These are phyloP conservation scores for Synergus itoensis DNA, from an alignment of 2,888 invertebrate species.

Conservation along the genomic window DNA sequence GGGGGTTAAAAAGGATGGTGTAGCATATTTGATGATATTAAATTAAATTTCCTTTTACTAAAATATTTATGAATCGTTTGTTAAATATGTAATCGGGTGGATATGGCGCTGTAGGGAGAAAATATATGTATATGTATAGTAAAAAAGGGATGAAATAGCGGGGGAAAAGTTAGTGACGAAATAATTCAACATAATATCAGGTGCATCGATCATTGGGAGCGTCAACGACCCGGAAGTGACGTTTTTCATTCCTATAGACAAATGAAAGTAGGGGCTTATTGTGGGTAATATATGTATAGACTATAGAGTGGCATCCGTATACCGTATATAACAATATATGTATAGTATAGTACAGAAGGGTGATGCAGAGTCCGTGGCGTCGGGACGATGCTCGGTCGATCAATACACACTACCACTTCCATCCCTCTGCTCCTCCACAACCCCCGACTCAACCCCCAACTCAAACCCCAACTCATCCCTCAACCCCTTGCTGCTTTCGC, in stretches of 20 bases:
- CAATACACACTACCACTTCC: constrained; percentile 71
- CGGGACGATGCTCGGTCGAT: constrained; percentile 65
- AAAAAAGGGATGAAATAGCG: neutral
- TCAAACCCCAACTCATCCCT: constrained; percentile 48
- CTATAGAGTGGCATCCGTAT: neutral
- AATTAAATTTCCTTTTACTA: neutral
- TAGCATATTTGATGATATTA: no score
- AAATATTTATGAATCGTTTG: neutral
- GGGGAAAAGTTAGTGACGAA: neutral
- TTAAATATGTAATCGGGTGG: neutral
- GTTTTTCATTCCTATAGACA: constrained; percentile 8
- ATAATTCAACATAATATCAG: constrained; percentile 8
- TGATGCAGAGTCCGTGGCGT: constrained; percentile 58
- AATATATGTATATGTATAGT: neutral
- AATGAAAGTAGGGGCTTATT: constrained; percentile 5
- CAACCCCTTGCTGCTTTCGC: constrained; percentile 38
- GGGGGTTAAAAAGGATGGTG: no score
- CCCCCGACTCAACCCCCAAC: constrained; percentile 47
- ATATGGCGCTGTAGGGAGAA: neutral
- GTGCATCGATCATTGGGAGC: constrained; percentile 3
- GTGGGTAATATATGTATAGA: constrained; percentile 22
- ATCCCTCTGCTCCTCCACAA: constrained; percentile 59
- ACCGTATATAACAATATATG: constrained; percentile 3
- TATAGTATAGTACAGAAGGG: constrained; percentile 29
- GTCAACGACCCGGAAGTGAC: constrained; percentile 50